Percentiles rank a stretch among this genome's conserved stretches.
These are phyloP conservation scores for Anthopleura xanthogrammica DNA, from an alignment of 92 coral and sea anemone genomes.

Conservation along the genomic window DNA sequence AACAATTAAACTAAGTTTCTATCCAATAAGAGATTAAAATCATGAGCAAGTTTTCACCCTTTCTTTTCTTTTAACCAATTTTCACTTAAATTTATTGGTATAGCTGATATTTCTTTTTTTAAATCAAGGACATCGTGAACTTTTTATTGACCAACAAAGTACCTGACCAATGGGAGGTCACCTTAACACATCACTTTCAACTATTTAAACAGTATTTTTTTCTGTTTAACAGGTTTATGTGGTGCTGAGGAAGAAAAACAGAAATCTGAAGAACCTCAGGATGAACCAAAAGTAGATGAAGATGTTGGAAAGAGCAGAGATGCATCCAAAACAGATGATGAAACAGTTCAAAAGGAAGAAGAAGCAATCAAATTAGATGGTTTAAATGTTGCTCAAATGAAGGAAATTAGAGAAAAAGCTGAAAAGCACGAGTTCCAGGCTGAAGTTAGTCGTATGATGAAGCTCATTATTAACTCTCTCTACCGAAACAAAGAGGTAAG, in stretches of 20 bases:
- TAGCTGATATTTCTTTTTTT: neutral
- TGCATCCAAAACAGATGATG: conserved; percentile 96
- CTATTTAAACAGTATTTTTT: neutral
- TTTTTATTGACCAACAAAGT: too few relatives aligned
- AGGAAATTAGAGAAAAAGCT: conserved; percentile 93
- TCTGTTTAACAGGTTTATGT: conserved; percentile 56
- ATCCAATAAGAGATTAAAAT: neutral
- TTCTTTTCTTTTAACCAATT: neutral
- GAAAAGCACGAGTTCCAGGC: conserved; percentile 96
- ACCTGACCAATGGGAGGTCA: too few relatives aligned
- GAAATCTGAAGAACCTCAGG: conserved; percentile 76
- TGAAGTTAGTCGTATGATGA: conserved; percentile 99
- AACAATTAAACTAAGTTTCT: neutral
- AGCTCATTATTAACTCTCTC: conserved; percentile 92
- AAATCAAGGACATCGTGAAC: too few relatives aligned
- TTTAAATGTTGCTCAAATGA: conserved; percentile 97
- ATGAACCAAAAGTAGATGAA: conserved; percentile 91
- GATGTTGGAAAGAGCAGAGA: conserved; percentile 97
- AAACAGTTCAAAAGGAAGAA: conserved; percentile 91
- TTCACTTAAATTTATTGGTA: neutral
- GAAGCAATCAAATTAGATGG: conserved; percentile 98
- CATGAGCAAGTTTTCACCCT: neutral
- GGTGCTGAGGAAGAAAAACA: conserved; percentile 79
- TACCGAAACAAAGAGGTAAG: conserved; percentile 98
- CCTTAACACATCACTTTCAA: neutral